phyloP scores from a whole-genome alignment of 2,797 vertebrate species.

The Enteromius unitaeniatus region DNA sequence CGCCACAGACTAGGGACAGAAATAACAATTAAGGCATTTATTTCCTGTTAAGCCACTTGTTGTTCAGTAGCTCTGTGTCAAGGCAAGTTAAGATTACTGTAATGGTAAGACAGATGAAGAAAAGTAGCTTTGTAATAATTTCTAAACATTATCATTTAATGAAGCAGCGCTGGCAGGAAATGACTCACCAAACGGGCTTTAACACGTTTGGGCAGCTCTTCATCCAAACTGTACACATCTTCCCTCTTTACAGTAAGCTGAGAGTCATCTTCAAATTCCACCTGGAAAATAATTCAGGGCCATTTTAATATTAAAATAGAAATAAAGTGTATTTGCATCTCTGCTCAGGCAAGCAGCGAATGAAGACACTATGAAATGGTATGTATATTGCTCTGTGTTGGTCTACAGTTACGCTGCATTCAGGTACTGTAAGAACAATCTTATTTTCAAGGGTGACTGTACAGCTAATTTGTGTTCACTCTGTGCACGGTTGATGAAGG shows the following conservation, averaged over 20 bases:
- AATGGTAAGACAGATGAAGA: neutral
- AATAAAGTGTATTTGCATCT: neutral
- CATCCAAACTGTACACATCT: conserved; percentile 93
- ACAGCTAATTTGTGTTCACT: neutral
- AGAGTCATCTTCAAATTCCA: conserved; percentile 97
- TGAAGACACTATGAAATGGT: neutral
- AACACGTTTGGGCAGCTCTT: conserved; percentile 95
- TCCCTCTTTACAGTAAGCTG: conserved; percentile 92
- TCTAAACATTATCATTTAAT: neutral
- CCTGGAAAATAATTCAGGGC: conserved; percentile 72
- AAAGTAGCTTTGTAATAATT: neutral
- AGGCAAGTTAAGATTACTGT: neutral
- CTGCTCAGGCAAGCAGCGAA: neutral
- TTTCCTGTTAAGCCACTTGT: neutral
- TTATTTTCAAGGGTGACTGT: neutral
- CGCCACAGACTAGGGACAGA: conserved; percentile 86
- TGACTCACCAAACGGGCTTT: conserved; percentile 89
- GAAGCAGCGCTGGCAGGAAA: neutral
- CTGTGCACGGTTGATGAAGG: neutral
- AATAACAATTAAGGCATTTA: neutral
- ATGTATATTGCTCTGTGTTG: neutral
- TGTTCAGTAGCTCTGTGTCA: neutral
- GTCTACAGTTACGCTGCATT: neutral
- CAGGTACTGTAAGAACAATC: neutral
- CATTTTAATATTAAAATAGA: neutral